Evolutionary conservation across 1,140 invertebrate genomes (phyloP).

Genomic region (Orussus abietinus): DNA sequence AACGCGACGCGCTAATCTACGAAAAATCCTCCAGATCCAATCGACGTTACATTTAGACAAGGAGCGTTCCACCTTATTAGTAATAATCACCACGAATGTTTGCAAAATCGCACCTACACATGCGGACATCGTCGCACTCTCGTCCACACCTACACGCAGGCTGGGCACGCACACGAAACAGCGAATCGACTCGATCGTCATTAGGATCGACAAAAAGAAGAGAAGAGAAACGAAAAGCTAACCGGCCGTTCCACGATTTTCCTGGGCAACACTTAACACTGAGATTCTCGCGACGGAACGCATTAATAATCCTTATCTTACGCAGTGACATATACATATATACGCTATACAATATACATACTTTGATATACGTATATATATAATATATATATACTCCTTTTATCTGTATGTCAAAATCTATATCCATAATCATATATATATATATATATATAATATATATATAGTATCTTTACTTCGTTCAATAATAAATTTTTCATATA

Average conservation of each 20-base stretch:
- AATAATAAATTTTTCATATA: conserved; percentile 19
- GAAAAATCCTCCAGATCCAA: no score
- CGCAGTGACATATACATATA: conserved; percentile 18
- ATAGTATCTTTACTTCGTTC: conserved; percentile 15
- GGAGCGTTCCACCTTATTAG: no score
- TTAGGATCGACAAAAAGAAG: no score
- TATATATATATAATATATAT: conserved; percentile 14
- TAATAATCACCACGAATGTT: no score
- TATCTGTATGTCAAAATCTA: conserved; percentile 1
- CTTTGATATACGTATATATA: conserved; percentile 16
- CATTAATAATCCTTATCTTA: conserved; percentile 12
- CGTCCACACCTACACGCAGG: conserved; percentile 29
- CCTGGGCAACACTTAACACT: conserved; percentile 27
- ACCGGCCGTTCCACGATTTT: no score
- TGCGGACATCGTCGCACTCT: no score
- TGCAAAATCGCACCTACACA: no score
- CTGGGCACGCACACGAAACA: conserved; percentile 27
- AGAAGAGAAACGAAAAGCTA: no score
- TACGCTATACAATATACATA: conserved; percentile 20
- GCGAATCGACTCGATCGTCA: conserved; percentile 6
- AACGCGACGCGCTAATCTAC: no score
- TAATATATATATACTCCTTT: conserved; percentile 20
- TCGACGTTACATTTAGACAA: conserved; percentile 16
- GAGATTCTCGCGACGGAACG: conserved; percentile 33
- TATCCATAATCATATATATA: background rate